These are phyloP conservation scores for Drosophila meridionalis DNA, from an alignment of 2,888 invertebrate genomes.

Conservation along the genomic window DNA sequence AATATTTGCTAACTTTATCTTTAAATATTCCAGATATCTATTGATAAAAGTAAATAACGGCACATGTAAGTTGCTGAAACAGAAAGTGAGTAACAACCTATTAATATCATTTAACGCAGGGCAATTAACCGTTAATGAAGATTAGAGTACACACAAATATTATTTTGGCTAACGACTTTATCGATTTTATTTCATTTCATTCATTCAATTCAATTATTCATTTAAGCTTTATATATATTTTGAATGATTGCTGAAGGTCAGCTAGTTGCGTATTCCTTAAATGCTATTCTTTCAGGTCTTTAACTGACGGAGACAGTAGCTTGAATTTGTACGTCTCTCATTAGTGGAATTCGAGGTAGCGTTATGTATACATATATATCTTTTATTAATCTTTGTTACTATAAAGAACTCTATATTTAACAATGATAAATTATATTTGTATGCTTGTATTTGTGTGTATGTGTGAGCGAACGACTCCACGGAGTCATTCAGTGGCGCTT, in stretches of 20 bases:
- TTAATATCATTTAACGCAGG: background rate
- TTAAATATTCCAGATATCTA: background rate
- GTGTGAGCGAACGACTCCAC: slow-evolving; percentile 38
- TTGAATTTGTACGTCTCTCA: too few relatives aligned
- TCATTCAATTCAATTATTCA: background rate
- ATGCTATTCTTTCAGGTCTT: background rate
- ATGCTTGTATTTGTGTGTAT: slow-evolving; percentile 51
- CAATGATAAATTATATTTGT: slow-evolving; percentile 69
- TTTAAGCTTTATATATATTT: background rate
- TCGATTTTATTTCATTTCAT: background rate
- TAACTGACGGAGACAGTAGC: background rate
- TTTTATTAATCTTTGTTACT: slow-evolving; percentile 67
- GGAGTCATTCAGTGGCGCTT: slow-evolving; percentile 47
- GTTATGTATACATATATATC: slow-evolving; percentile 42
- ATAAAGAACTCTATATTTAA: slow-evolving; percentile 69
- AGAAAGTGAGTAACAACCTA: background rate
- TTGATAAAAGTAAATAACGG: background rate
- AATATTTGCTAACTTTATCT: background rate
- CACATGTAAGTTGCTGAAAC: background rate
- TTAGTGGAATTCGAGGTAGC: background rate
- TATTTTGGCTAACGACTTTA: background rate
- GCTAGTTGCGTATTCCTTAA: background rate
- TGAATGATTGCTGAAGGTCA: background rate
- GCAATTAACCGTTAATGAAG: background rate
- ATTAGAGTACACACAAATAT: background rate